These are phyloP conservation scores for Sarcoramphus papa DNA, from an alignment of 2,797 vertebrate genomes.

Conservation along the genomic window DNA sequence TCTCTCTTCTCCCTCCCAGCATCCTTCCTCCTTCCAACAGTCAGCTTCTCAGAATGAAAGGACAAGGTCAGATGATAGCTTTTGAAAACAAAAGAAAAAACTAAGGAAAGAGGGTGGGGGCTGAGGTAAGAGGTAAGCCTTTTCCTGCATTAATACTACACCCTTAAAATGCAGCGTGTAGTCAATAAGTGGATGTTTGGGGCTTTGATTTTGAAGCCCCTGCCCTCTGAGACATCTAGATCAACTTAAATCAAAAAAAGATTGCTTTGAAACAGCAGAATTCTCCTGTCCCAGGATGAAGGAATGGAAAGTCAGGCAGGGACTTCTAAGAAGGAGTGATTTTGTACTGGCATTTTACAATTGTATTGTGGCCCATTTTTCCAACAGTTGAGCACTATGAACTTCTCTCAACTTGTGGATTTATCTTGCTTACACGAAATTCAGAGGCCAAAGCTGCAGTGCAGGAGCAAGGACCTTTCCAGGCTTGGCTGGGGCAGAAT, in stretches of 20 bases:
- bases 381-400: background rate
- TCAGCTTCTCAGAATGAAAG: background rate
- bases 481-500: background rate
- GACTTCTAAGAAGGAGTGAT: background rate
- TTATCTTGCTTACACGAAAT: background rate
- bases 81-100: background rate
- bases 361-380: background rate
- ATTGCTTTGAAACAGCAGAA: background rate
- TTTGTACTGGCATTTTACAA: background rate
- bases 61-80: background rate
- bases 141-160: background rate
- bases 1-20: background rate
- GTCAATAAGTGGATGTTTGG: background rate
- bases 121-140: background rate
- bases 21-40: background rate
- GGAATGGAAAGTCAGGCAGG: background rate
- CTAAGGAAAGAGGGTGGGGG: background rate
- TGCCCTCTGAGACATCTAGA: background rate
- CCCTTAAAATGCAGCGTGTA: background rate
- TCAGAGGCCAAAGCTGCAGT: background rate
- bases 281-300: background rate
- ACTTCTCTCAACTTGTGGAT: background rate
- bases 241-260: background rate
- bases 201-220: background rate
- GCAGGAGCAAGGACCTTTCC: background rate